These are phyloP conservation scores for Scortum barcoo DNA, from an alignment of 2,113 vertebrate species.

Conservation along the genomic window DNA sequence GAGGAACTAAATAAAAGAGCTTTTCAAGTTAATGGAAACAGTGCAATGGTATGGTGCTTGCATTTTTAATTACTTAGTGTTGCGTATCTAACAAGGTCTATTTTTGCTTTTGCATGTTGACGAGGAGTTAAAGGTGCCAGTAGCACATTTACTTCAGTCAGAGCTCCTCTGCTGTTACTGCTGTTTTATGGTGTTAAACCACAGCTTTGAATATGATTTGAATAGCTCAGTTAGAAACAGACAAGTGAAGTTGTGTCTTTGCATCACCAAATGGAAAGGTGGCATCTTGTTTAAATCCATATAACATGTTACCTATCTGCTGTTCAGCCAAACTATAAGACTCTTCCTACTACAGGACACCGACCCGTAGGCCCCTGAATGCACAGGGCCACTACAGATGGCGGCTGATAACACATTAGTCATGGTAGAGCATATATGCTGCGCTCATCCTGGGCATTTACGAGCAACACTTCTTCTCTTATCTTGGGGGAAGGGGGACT, in stretches of 20 bases:
- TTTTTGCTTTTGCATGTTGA: background rate
- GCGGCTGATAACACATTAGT: background rate
- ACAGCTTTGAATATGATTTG: slow-evolving; percentile 71
- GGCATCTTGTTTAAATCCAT: slow-evolving; percentile 11
- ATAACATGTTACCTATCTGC: background rate
- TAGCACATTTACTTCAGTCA: background rate
- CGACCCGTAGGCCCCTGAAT: background rate
- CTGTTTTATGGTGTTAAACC: background rate
- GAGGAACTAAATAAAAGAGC: background rate
- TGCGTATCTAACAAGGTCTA: background rate
- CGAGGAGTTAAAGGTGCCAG: too few species aligned
- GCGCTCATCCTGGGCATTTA: background rate
- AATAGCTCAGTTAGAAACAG: slow-evolving; percentile 60
- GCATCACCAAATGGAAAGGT: slow-evolving; percentile 15
- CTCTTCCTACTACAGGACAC: background rate
- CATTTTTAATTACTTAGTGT: background rate
- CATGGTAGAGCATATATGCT: background rate
- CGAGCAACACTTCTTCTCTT: background rate
- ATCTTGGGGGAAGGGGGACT: background rate
- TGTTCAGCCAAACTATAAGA: background rate
- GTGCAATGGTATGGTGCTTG: background rate
- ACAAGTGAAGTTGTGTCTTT: slow-evolving; percentile 1
- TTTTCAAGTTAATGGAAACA: background rate
- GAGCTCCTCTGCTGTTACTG: background rate
- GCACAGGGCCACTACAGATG: background rate